Evolutionary conservation across 2,113 vertebrate genomes (phyloP).

Genomic region (Chlorocebus sabaeus): DNA sequence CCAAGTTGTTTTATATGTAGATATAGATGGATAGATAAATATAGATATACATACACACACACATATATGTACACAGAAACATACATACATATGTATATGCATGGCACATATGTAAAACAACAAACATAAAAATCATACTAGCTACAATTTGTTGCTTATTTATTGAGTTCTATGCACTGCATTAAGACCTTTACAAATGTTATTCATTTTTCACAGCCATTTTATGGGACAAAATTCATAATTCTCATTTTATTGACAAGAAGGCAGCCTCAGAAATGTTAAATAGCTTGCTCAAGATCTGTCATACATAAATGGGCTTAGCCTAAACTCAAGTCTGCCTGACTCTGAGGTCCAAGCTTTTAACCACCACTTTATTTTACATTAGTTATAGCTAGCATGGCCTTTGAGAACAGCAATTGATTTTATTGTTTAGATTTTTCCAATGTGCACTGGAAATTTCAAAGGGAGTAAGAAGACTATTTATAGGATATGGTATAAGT

Average conservation of each 20-base stretch:
- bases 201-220: not conserved
- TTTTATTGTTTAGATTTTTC: not conserved
- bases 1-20: not conserved
- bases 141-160: not conserved
- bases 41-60: not conserved
- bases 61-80: not conserved
- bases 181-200: not conserved
- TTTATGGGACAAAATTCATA: not conserved
- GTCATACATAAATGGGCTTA: conserved; percentile 22
- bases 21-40: not conserved
- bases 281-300: not conserved
- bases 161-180: not conserved
- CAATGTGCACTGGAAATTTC: not conserved
- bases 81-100: too few species aligned
- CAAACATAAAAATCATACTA: not conserved
- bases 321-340: not conserved
- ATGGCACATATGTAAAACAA: not conserved
- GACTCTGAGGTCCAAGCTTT: not conserved
- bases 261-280: not conserved
- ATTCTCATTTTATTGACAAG: conserved; percentile 15
- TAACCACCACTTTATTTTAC: conserved; percentile 19
- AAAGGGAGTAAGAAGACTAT: not conserved
- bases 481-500: not conserved
- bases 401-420: not conserved
- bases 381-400: not conserved